Percentiles rank a stretch among this genome's conserved stretches.
phyloP scores from a whole-genome alignment of 1,140 invertebrate genomes.

The Eurosta solidaginis region DNA sequence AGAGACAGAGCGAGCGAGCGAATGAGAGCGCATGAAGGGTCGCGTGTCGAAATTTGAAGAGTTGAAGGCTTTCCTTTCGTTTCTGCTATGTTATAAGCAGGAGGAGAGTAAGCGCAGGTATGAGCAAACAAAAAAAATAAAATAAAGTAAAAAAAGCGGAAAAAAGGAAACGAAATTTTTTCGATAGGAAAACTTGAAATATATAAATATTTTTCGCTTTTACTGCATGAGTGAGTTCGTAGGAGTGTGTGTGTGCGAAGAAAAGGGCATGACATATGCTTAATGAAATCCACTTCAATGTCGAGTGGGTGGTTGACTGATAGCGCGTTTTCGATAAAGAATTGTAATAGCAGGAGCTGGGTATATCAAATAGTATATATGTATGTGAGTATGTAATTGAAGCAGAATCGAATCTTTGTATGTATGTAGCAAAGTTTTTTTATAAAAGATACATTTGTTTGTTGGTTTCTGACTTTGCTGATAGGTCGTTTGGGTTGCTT shows the following conservation, averaged over 20 bases:
- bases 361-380: neutral
- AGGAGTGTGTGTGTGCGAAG: neutral
- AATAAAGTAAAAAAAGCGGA: conserved; percentile 26
- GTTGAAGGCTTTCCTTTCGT: neutral
- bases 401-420: too few species aligned
- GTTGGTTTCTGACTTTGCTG: neutral
- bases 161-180: conserved; percentile 16
- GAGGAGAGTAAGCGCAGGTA: neutral
- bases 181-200: neutral
- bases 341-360: neutral
- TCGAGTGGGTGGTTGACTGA: conserved; percentile 21
- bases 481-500: neutral
- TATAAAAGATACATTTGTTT: neutral
- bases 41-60: neutral
- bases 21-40: too few species aligned
- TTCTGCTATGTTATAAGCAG: neutral
- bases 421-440: too few species aligned
- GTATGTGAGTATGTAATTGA: too few species aligned
- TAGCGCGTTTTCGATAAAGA: too few species aligned
- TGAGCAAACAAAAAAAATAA: conserved; percentile 9
- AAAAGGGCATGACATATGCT: conserved; percentile 31
- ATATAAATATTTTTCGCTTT: neutral
- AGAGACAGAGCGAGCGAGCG: too few species aligned
- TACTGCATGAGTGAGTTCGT: neutral
- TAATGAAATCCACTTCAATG: conserved; percentile 27